Percentiles rank a stretch among this genome's conserved stretches.
These are phyloP conservation scores for Triops longicaudatus DNA, from an alignment of 1,140 invertebrate genomes.

Conservation along the genomic window DNA sequence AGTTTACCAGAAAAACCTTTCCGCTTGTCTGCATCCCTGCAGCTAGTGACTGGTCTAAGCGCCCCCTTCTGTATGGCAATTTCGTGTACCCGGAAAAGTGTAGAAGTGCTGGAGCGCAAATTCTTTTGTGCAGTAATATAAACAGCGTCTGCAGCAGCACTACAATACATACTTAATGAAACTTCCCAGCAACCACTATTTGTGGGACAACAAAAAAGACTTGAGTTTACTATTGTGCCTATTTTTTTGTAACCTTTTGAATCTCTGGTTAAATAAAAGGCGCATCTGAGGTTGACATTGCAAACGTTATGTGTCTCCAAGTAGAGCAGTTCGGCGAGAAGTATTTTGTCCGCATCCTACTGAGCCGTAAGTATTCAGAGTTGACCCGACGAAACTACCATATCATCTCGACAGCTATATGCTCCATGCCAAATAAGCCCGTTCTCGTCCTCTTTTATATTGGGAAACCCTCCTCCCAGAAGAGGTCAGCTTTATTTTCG, in stretches of 20 bases:
- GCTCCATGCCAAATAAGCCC: background rate
- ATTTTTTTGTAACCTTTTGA: too few species aligned
- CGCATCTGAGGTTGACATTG: background rate
- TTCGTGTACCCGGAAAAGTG: background rate
- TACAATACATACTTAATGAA: background rate
- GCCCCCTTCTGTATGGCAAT: background rate
- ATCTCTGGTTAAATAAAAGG: background rate
- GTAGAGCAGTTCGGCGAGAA: background rate
- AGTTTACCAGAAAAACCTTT: background rate
- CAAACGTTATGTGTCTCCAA: background rate
- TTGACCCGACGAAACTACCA: background rate
- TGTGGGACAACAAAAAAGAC: too few species aligned
- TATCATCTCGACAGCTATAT: conserved; percentile 2
- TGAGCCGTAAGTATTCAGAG: background rate
- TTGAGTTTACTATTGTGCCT: too few species aligned
- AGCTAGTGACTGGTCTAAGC: background rate
- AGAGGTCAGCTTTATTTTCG: background rate
- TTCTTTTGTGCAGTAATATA: background rate
- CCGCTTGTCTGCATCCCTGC: background rate
- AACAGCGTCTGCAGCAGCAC: background rate
- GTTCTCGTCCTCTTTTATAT: background rate
- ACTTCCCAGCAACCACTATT: too few species aligned
- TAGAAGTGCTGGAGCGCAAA: background rate
- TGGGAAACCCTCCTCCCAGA: background rate
- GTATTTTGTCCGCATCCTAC: background rate